phyloP scores from a whole-genome alignment of 2,113 vertebrate species.

The Bambusicola thoracicus region DNA sequence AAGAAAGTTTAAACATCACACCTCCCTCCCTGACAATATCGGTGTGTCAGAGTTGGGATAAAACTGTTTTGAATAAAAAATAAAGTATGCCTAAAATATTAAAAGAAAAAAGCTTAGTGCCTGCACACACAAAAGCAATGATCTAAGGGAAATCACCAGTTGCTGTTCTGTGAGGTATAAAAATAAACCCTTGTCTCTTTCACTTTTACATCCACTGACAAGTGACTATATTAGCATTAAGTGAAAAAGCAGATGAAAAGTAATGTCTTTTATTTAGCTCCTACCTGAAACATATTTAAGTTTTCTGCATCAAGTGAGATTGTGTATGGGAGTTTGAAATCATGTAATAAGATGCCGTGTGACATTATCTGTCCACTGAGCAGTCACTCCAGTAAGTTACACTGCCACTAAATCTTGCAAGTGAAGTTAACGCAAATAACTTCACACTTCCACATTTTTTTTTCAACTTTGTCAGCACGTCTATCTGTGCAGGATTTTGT shows the following conservation, averaged over 20 bases:
- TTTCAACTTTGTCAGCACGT: conserved; percentile 28
- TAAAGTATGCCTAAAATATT: conserved; percentile 72
- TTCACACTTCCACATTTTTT: background rate
- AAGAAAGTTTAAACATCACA: background rate
- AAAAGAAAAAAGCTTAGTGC: conserved; percentile 63
- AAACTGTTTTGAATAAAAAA: conserved; percentile 73
- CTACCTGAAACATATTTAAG: conserved; percentile 70
- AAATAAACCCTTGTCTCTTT: conserved; percentile 75
- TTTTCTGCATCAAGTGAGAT: conserved; percentile 63
- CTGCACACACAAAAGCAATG: conserved; percentile 67
- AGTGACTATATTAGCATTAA: conserved; percentile 77
- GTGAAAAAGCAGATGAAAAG: conserved; percentile 75
- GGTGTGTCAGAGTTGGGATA: conserved; percentile 48
- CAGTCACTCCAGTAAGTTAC: conserved; percentile 60
- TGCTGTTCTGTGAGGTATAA: conserved; percentile 73
- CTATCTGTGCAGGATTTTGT: conserved; percentile 31
- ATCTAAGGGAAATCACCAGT: conserved; percentile 75
- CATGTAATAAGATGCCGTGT: conserved; percentile 57
- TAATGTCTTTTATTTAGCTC: conserved; percentile 76
- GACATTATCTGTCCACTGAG: conserved; percentile 69
- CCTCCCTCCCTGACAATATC: conserved; percentile 44
- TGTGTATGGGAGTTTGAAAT: conserved; percentile 65
- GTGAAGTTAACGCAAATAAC: conserved; percentile 57
- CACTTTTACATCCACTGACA: conserved; percentile 73
- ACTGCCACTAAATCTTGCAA: conserved; percentile 55